Evolutionary conservation across 2,113 vertebrate species (phyloP), one percentile per base, ranked within the genome.

Genomic region (Acanthochromis polyacanthus): DNA sequence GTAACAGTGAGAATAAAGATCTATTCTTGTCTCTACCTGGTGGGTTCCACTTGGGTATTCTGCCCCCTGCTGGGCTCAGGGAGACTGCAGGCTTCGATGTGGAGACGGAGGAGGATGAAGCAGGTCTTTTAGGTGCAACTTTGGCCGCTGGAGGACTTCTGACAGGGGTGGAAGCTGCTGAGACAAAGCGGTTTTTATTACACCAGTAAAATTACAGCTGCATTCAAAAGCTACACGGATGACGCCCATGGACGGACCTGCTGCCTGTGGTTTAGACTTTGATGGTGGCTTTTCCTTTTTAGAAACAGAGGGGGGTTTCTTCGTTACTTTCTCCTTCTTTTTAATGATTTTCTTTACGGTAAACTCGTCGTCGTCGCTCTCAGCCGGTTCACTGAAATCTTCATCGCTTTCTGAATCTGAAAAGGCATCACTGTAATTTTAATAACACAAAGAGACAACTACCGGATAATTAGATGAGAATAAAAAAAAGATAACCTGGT

Each of bases 21-120:
- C n/a, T n/a, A n/a, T n/a, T n/a, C n/a, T n/a, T n/a, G n/a, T n/a
- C 25, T 36, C 53, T 16, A 99, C 97, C 97, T 96, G 97, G 97
- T 12, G 97, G 97, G 81, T 86, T 95, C 97, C 97, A 98, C 81
- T 95, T 97, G 10, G 95, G 93, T 11, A 91, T 83, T 82, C 46
- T 95, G 87, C 77, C 93, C 51, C 89, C 88, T 69, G 82, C 75
- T 83, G 96, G 95, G 85, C 92, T 95, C 57, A 76, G 43, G 36
- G 90, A 80, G 3, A 43, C 22, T 22, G 51, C 48, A 57, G 85
- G 70, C 78, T 83, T 94, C 0, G 40, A 56, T 4, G 78, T 20
- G 1, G 85, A 70, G 4, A 64, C 80, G 32, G 82, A 25, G 19
- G 82, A 67, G 28, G 80, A 67, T 3, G 61, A 63, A 14, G 77